phyloP scores from a whole-genome alignment of 2,113 vertebrate genomes.

The Melanotaenia duboulayi region DNA sequence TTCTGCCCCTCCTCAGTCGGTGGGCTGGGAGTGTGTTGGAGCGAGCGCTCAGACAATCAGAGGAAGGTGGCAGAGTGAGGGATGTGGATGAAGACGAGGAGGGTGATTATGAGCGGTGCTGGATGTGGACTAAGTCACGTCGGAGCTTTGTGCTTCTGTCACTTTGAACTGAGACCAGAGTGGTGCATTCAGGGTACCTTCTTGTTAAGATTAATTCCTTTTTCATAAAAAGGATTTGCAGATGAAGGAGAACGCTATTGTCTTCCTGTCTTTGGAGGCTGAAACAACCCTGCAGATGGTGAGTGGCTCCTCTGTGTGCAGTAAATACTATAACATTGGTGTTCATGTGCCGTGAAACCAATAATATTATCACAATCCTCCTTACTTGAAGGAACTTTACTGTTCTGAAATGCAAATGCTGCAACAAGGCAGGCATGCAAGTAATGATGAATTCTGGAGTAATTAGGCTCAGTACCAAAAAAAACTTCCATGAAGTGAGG shows the following conservation, averaged over 20 bases:
- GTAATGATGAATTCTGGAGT: not conserved
- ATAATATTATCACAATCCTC: no score
- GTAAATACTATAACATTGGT: no score
- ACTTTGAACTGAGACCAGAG: not conserved
- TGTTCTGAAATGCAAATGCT: not conserved
- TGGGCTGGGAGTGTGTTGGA: constrained; percentile 35
- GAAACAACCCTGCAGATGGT: constrained; percentile 64
- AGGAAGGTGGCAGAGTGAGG: constrained; percentile 31
- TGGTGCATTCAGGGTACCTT: not conserved
- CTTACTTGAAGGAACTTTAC: no score
- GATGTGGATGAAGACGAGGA: constrained; percentile 24
- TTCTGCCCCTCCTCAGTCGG: constrained; percentile 32
- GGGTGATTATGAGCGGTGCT: not conserved
- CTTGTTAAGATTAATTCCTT: not conserved
- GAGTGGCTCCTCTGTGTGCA: constrained; percentile 36
- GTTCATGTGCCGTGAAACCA: no score
- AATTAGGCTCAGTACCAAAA: no score
- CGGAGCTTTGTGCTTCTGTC: not conserved
- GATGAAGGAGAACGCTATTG: constrained; percentile 41
- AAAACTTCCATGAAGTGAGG: no score
- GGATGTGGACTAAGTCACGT: constrained; percentile 24
- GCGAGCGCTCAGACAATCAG: constrained; percentile 18
- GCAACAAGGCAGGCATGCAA: not conserved
- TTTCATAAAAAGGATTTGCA: constrained; percentile 14
- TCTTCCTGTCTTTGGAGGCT: constrained; percentile 50